Evolutionary conservation across 2,797 vertebrate species (phyloP), one percentile per base, ranked within the genome.

Genomic region (Coilia nasus): DNA sequence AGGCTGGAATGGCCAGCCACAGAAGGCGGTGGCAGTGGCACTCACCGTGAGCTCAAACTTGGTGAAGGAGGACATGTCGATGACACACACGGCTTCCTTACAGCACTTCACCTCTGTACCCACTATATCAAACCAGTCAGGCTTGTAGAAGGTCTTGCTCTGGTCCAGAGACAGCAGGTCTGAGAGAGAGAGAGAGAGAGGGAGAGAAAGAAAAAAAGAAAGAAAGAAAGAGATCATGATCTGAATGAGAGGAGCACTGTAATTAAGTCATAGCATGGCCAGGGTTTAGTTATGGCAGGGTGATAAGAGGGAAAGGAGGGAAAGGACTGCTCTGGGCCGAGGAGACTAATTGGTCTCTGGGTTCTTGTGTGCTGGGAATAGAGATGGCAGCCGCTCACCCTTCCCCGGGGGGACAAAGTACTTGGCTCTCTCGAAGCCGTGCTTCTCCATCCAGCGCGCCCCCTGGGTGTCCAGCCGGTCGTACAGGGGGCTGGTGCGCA

Each of bases 1-100:
- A 57, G 56, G 12, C 56, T 57, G 14, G 12, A 57, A 57, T 57
- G 12, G 3, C 14, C 12, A 17, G 12, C 15, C 12, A 75, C 4
- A 17, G 15, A 35, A 25, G 31, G 64, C 25, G 60, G 41, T 0
- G 1, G 10, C 46, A 47, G 46, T 47, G 46, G 4, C 85, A 98
- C 97, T 97, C 92, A 99, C 98, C 1, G 96, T 97, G 88, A 99
- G 96, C 90, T 99, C 98, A 82, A 99, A 99, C 94, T 99, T 99
- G 81, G 98, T 99, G 90, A 99, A 99, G 88, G 98, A 99, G 0
- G 98, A 99, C 98, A 99, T 99, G 94, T 99, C 98, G 7, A 99
- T 98, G 87, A 99, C 97, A 88, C 97, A 99, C 81, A 98, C 98
- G 0, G 98, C 98, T 90, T 99, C 98, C 92, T 99, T 99, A 90